Evolutionary conservation across 2,888 invertebrate species (phyloP), one percentile per base, ranked within the genome.

Genomic region (Hanleya hanleyi): DNA sequence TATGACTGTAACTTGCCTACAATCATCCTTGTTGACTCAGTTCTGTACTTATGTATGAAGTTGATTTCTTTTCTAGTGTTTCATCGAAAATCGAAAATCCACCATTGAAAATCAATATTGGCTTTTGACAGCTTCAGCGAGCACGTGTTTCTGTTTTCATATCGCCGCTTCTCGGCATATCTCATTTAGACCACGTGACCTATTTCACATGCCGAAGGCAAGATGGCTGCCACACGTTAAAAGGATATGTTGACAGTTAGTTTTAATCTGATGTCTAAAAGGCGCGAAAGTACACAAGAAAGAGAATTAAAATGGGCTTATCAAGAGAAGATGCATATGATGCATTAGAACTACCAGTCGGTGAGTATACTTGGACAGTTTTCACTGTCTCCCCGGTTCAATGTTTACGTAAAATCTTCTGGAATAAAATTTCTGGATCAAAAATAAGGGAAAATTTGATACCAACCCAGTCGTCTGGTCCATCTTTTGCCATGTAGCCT

Each of bases 241-340:
- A 57, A 47, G 69, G 41, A 22, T 38, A 61, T 47, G 26, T 71
- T 74, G 71, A 76, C 47, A 74, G 50, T 71, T 67, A 29, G 66
- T 37, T 71, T n/a, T 33, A 36, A 38, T 38, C 29, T 33, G 36
- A 68, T 33, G 18, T 22, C 50, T 33, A 7, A 51, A 51, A 26
- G 15, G 57, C 32, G 1, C 32, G 1, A 57, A 57, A 2, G 57
- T 32, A 57, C 36, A 12, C 2, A 57, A n/a, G 15, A 15, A 36
- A 12, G 22, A 5, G n/a, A 4, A 18, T 22, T 49, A 77, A 70
- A 71, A 86, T 86, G 87, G 84, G 80, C 72, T 77, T 86, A 71
- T 77, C 85, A 47, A 81, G 80, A 77, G 84, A 81, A 74, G 84
- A 84, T 77, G 85, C 86, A 36, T 86, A 83, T 76, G 83, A 84